phyloP scores from a whole-genome alignment of 1,140 invertebrate species.

The Berghia stephanieae region DNA sequence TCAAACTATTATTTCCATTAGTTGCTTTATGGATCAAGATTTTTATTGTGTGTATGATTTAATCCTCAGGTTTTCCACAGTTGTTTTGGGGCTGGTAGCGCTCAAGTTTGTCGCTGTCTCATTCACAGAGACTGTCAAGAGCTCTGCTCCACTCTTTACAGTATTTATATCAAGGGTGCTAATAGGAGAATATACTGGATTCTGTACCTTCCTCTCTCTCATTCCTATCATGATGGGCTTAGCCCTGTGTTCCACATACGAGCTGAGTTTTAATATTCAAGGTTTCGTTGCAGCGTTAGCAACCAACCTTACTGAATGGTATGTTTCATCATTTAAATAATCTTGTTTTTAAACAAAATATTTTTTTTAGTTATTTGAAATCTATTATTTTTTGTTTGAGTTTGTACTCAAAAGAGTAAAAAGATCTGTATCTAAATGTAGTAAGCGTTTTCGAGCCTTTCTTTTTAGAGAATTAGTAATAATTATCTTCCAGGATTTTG shows the following conservation, averaged over 20 bases:
- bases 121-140: conserved; percentile 88
- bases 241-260: conserved; percentile 83
- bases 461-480: too few species aligned
- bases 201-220: conserved; percentile 81
- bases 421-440: too few species aligned
- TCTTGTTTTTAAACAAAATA: too few species aligned
- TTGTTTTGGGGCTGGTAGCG: conserved; percentile 79
- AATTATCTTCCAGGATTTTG: too few species aligned
- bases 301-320: conserved; percentile 86
- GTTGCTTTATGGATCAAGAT: too few species aligned
- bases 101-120: conserved; percentile 86
- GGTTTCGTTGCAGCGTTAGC: conserved; percentile 83
- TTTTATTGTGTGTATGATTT: too few species aligned
- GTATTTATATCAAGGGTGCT: conserved; percentile 77
- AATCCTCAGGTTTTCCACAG: conserved; percentile 75
- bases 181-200: conserved; percentile 76
- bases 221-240: conserved; percentile 87
- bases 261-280: conserved; percentile 81
- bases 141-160: conserved; percentile 85
- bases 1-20: too few species aligned
- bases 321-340: too few species aligned
- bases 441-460: too few species aligned
- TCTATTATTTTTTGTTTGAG: too few species aligned
- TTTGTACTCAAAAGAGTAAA: too few species aligned
- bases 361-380: too few species aligned